These are phyloP conservation scores for Ciona savignyi DNA, from an alignment of 23 tunicate genomes.

Conservation along the genomic window DNA sequence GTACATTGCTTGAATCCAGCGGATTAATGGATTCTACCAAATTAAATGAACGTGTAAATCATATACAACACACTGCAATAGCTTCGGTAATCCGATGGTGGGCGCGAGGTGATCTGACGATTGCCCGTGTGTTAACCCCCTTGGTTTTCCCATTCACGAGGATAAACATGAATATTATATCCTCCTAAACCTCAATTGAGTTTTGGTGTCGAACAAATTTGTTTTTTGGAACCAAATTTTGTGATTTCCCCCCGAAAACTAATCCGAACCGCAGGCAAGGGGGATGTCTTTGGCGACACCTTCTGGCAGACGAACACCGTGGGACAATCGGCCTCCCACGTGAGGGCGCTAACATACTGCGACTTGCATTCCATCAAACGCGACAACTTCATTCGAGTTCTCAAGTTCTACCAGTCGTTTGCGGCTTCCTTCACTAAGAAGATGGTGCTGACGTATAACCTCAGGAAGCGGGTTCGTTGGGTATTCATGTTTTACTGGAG, in stretches of 20 bases:
- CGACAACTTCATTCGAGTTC: slow-evolving; percentile 59
- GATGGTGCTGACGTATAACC: slow-evolving; percentile 84
- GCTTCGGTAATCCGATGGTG: too few relatives aligned
- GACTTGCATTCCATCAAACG: slow-evolving; percentile 84
- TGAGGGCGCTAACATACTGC: slow-evolving; percentile 93
- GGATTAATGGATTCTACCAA: too few relatives aligned
- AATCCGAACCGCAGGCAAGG: too few relatives aligned
- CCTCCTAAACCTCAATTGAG: neutral
- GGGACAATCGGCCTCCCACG: slow-evolving; percentile 88
- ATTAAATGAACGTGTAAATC: too few relatives aligned
- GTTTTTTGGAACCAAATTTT: too few relatives aligned
- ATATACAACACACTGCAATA: too few relatives aligned
- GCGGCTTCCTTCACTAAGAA: slow-evolving; percentile 60
- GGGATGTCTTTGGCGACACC: slow-evolving; percentile 95
- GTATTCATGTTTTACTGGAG: neutral
- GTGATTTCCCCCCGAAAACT: too few relatives aligned
- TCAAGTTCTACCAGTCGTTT: slow-evolving; percentile 79
- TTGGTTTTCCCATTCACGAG: too few relatives aligned
- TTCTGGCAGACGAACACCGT: slow-evolving; percentile 49
- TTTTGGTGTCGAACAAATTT: neutral
- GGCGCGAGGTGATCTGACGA: too few relatives aligned
- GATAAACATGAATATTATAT: too few relatives aligned
- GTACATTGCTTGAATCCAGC: too few relatives aligned
- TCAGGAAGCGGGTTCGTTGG: slow-evolving; percentile 50
- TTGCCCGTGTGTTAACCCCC: too few relatives aligned